Conservation (phyloP, 2,797 vertebrate genomes). For the Chaunax sp. region DNA sequence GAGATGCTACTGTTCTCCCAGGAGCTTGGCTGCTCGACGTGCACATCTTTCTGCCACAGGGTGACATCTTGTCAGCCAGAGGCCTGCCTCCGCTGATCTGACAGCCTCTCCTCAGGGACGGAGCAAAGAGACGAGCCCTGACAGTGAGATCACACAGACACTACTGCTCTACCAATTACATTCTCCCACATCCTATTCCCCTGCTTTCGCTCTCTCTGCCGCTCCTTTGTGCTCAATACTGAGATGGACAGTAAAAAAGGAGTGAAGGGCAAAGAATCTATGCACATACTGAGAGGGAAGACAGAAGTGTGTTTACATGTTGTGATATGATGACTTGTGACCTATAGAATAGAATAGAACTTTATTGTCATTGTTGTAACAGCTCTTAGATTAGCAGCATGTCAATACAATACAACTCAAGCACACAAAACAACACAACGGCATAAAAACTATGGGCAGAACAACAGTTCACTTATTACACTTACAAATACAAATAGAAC, state of each 20-base stretch:
- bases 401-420: too few species aligned
- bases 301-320: constrained; percentile 6
- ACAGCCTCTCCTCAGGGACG: constrained; percentile 66
- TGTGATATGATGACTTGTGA: constrained; percentile 24
- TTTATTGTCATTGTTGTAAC: too few species aligned
- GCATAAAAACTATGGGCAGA: too few species aligned
- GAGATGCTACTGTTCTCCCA: constrained; percentile 22
- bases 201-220: constrained; percentile 1
- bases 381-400: too few species aligned
- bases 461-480: too few species aligned
- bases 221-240: background rate
- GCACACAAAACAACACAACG: too few species aligned
- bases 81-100: constrained; percentile 61
- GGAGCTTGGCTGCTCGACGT: constrained; percentile 3
- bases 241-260: constrained; percentile 14
- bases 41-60: constrained; percentile 46
- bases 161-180: constrained; percentile 57
- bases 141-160: constrained; percentile 46
- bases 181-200: constrained; percentile 20
- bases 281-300: constrained; percentile 15
- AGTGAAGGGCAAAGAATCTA: constrained; percentile 9
- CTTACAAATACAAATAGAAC: too few species aligned
- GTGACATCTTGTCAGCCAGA: constrained; percentile 58
- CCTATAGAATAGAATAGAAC: too few species aligned
- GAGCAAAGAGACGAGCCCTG: constrained; percentile 48